These are phyloP conservation scores for Xanthia icteritia DNA, from an alignment of 2,888 invertebrate species.

Conservation along the genomic window DNA sequence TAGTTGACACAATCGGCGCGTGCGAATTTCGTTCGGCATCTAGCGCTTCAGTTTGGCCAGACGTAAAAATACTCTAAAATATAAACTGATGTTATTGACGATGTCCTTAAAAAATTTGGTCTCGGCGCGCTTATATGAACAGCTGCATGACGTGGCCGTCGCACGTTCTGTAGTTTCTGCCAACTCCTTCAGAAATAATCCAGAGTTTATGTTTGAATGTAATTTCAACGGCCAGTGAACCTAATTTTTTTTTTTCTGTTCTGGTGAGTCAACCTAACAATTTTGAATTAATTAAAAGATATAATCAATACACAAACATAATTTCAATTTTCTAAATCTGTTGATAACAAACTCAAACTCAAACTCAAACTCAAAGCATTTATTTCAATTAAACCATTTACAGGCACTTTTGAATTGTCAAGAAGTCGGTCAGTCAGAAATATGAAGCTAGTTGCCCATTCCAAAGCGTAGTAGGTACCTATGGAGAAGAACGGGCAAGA, in stretches of 20 bases:
- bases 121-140: neutral
- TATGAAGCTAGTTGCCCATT: too few species aligned
- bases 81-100: neutral
- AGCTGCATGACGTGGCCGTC: slow-evolving; percentile 2
- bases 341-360: too few species aligned
- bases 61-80: neutral
- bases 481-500: too few species aligned
- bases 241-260: too few species aligned
- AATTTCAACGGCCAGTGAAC: neutral
- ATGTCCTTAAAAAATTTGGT: neutral
- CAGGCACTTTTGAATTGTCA: too few species aligned
- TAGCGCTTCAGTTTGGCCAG: neutral
- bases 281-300: neutral
- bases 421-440: too few species aligned
- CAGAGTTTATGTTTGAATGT: neutral
- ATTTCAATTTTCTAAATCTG: slow-evolving; percentile 9
- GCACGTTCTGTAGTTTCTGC: too few species aligned
- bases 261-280: neutral
- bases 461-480: too few species aligned
- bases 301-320: neutral
- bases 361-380: too few species aligned
- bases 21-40: neutral
- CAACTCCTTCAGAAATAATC: neutral
- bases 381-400: too few species aligned
- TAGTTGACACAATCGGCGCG: neutral